Conservation (phyloP, 2,113 vertebrate genomes). For the Toxostoma redivivum region DNA sequence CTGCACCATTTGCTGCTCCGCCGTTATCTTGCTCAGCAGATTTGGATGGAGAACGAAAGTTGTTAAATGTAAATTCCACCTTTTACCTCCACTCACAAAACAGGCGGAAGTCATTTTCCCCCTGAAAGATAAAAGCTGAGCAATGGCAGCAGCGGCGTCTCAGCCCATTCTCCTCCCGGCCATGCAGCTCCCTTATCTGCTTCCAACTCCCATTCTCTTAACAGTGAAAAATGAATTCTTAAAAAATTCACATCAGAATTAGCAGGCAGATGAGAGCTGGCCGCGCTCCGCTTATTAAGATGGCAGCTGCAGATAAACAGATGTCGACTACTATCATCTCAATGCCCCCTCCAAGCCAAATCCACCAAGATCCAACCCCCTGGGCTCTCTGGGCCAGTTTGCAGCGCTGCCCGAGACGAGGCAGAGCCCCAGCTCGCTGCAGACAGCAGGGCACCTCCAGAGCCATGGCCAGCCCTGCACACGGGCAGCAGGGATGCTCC, state of each 20-base stretch:
- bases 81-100: slow-evolving; percentile 58
- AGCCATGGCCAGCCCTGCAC: accelerated
- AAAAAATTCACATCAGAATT: slow-evolving; percentile 57
- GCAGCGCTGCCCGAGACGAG: accelerated
- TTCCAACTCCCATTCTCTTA: slow-evolving; percentile 47
- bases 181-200: slow-evolving; percentile 34
- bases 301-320: slow-evolving; percentile 60
- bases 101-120: slow-evolving; percentile 44
- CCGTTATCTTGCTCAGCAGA: slow-evolving; percentile 60
- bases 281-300: slow-evolving; percentile 31
- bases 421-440: background rate
- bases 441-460: background rate
- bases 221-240: slow-evolving; percentile 58
- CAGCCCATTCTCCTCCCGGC: slow-evolving; percentile 39
- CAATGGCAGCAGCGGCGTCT: background rate
- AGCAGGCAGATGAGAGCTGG: slow-evolving; percentile 39
- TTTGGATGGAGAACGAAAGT: slow-evolving; percentile 57
- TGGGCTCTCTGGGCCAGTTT: background rate
- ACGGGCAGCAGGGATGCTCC: background rate
- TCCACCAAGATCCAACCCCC: background rate
- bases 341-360: slow-evolving; percentile 38
- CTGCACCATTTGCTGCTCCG: slow-evolving; percentile 42
- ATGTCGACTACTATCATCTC: slow-evolving; percentile 35
- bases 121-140: slow-evolving; percentile 60
- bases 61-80: slow-evolving; percentile 64